Evolutionary conservation across 1,140 invertebrate genomes (phyloP), one percentile per base, ranked within the genome.

Genomic region (Diorhabda carinulata): DNA sequence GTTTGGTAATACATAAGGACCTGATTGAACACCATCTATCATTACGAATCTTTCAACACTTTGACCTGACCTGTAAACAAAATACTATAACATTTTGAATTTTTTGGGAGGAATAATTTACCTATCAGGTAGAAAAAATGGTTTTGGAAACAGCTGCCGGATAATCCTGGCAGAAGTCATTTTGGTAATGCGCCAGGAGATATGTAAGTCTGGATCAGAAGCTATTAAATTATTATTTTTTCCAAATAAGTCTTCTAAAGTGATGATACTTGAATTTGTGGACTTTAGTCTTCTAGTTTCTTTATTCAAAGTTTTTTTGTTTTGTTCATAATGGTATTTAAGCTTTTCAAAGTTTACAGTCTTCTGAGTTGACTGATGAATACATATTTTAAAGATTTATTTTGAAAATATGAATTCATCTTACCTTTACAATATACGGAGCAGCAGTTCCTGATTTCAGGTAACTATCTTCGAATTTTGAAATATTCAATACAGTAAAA

Each of bases 31-130:
- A 77, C 88, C 88, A 81, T 92, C 90, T 61, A 92, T 84, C 68
- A 90, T 85, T 52, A 92, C 73, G 81, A 86, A 92, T 81, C 88
- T 86, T 79, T 93, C 90, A 7, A 87, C 87, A 72, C 88, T 88
- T 76, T 88, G 88, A 73, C 88, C 87, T 83, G 82, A 83, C n/a
- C 47, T 52, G n/a, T n/a, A 52, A 52, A 8, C n/a, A 52, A 3
- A 52, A 3, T 4, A 8, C 47, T 52, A 8, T 52, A 25, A 25
- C 47, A 8, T 52, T 52, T 52, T 52, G 2, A 52, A 52, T 52
- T 52, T 52, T 52, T n/a, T 52, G 45, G 25, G 25, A 52, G 3
- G 2, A 3, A 52, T 52, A 52, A 52, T 4, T 83, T 81, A 83
- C 84, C 87, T 85, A 73, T 85, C 80, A 67, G 89, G 85, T 57